A percentile compares a stretch with the other conserved stretches of the same genome.
Conservation (phyloP, 2,797 vertebrate species). For the Echeneis naucrates region DNA sequence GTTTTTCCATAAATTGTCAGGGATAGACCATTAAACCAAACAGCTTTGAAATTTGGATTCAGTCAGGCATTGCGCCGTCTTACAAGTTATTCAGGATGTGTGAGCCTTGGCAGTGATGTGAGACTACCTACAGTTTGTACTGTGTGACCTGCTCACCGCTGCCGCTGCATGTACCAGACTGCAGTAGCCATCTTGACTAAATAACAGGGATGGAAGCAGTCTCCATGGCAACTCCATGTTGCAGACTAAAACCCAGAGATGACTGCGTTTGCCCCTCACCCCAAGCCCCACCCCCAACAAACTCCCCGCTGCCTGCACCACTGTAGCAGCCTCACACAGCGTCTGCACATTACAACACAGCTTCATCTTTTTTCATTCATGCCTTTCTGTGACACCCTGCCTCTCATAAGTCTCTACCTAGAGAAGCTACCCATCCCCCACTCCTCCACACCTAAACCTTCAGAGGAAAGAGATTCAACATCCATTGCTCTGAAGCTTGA, state of each 20-base stretch:
- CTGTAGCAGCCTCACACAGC: constrained; percentile 26
- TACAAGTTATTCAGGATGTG: not conserved
- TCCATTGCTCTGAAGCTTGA: not conserved
- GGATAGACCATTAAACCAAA: not conserved
- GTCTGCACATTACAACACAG: constrained; percentile 29
- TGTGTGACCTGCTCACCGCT: constrained; percentile 62
- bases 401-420: constrained; percentile 6
- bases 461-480: not conserved
- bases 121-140: constrained; percentile 4
- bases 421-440: constrained; percentile 14
- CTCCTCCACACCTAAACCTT: not conserved
- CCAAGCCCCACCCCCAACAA: constrained; percentile 57
- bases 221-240: constrained; percentile 83
- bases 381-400: constrained; percentile 10
- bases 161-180: constrained; percentile 58
- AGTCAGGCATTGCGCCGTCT: not conserved
- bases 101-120: constrained; percentile 11
- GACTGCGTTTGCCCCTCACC: constrained; percentile 69
- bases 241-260: constrained; percentile 77
- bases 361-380: constrained; percentile 16
- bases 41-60: not conserved
- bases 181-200: constrained; percentile 80
- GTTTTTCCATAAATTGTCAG: not conserved
- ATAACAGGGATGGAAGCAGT: constrained; percentile 78
- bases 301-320: constrained; percentile 43